These are phyloP conservation scores for Cromileptes altivelis DNA, from an alignment of 2,113 vertebrate species.

Conservation along the genomic window DNA sequence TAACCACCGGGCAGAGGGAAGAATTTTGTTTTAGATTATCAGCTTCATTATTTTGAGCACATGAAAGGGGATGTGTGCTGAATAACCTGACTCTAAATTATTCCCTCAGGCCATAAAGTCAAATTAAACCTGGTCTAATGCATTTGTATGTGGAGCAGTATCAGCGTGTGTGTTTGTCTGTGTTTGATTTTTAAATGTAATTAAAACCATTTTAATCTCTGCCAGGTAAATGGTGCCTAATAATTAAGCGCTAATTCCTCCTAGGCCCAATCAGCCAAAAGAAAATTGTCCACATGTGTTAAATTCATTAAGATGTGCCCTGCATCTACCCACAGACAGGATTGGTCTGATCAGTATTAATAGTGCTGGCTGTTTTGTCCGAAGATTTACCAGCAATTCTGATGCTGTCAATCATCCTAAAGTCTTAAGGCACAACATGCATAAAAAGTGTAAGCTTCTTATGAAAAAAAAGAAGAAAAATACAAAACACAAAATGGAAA, in stretches of 20 bases:
- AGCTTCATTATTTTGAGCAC: constrained; percentile 60
- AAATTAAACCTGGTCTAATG: constrained; percentile 60
- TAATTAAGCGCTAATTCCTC: constrained; percentile 29
- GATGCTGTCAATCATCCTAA: neutral
- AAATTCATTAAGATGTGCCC: neutral
- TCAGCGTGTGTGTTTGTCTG: constrained; percentile 34
- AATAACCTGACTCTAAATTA: constrained; percentile 52
- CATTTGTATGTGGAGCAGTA: constrained; percentile 44
- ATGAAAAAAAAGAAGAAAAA: neutral
- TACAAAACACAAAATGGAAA: constrained; percentile 1
- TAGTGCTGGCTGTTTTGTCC: neutral
- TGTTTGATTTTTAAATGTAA: constrained; percentile 48
- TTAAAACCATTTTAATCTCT: constrained; percentile 57
- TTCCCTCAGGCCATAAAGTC: constrained; percentile 50
- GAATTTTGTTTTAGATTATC: constrained; percentile 47
- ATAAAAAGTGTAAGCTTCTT: neutral
- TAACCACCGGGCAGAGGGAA: constrained; percentile 2
- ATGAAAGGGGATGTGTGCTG: constrained; percentile 43
- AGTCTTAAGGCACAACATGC: neutral
- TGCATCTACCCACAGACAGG: neutral
- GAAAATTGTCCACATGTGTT: neutral
- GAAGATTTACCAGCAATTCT: neutral
- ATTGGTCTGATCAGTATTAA: neutral
- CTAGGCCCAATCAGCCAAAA: constrained; percentile 16
- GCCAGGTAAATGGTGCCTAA: constrained; percentile 39